Evolutionary conservation across 2,113 vertebrate genomes (phyloP), one percentile per base, ranked within the genome.

Genomic region (Pangasianodon gigas): DNA sequence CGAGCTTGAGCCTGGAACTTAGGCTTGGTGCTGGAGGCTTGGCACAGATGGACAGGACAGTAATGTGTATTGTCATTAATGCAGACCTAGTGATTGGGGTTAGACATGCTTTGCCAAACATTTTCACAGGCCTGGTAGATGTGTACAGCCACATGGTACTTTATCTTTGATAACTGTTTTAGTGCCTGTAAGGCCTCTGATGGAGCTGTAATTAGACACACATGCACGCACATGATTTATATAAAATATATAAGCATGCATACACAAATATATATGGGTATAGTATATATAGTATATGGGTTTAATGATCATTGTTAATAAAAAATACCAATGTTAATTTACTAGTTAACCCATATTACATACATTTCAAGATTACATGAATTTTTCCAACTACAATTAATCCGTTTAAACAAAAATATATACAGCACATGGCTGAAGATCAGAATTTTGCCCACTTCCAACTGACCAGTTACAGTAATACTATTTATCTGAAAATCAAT

Each of bases 21-120:
- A 46, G 69, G 85, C 85, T 83, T 74, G 44, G 52, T 81, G 90
- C 90, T 90, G 87, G 87, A 90, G 89, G 91, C 91, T 90, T 93
- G 89, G 92, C 91, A 91, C 90, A 94, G 93, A 95, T 87, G 77
- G 92, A 93, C 93, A 94, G 91, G 92, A 94, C 93, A 84, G 92
- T 95, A 94, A 95, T 96, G 92, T 94, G 91, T 93, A 94, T 93
- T 95, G 94, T 95, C 95, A 96, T 93, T 94, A 96, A 96, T 94
- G 94, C 93, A 94, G 89, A 91, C 90, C 46, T 89, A 89, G 77
- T 87, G 94, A 94, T 94, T 89, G 90, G 91, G 91, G 94, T 95
- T 92, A 93, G 93, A 93, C 69, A 79, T 86, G 86, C 80, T 82
- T 89, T 75, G 69, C 83, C 90, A 87, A 89, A 88, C 87, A 87